Evolutionary conservation across 1,140 invertebrate genomes (phyloP).

Genomic region (Drosophila gunungcola): DNA sequence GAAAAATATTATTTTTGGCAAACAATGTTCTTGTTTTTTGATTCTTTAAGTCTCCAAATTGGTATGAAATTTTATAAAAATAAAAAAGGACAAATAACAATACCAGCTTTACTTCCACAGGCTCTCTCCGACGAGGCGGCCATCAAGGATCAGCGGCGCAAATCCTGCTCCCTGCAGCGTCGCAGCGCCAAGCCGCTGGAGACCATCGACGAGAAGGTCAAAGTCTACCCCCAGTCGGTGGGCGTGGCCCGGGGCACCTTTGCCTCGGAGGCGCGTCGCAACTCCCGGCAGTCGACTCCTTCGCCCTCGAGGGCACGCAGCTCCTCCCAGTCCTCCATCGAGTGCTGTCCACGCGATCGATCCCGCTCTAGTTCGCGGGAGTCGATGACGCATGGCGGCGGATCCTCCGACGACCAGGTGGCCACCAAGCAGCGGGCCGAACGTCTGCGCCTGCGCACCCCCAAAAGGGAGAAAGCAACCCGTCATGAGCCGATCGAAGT

Average conservation of each 20-base stretch:
- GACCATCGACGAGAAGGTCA: slow-evolving; percentile 79
- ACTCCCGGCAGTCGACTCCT: slow-evolving; percentile 67
- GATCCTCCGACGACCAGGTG: slow-evolving; percentile 70
- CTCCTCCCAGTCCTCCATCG: slow-evolving; percentile 79
- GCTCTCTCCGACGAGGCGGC: slow-evolving; percentile 80
- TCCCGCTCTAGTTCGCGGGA: slow-evolving; percentile 80
- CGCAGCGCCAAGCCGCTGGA: slow-evolving; percentile 75
- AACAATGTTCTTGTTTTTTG: too few species aligned
- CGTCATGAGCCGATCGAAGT: slow-evolving; percentile 50
- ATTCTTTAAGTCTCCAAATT: too few species aligned
- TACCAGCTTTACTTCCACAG: slow-evolving; percentile 15
- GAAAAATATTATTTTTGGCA: too few species aligned
- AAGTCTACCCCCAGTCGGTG: slow-evolving; percentile 42
- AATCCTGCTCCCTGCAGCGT: slow-evolving; percentile 71
- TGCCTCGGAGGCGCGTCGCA: slow-evolving; percentile 74
- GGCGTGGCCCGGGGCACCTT: slow-evolving; percentile 71
- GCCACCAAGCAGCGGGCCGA: slow-evolving; percentile 60
- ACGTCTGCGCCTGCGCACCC: slow-evolving; percentile 63
- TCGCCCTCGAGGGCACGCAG: slow-evolving; percentile 72
- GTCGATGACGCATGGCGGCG: slow-evolving; percentile 69
- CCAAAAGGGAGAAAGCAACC: slow-evolving; percentile 57
- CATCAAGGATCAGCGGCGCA: slow-evolving; percentile 78
- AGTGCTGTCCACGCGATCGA: slow-evolving; percentile 77
- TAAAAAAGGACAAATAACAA: not conserved
- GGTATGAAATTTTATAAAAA: too few species aligned